phyloP scores from a whole-genome alignment of 2,113 vertebrate species.

The Atrichornis clamosus region DNA sequence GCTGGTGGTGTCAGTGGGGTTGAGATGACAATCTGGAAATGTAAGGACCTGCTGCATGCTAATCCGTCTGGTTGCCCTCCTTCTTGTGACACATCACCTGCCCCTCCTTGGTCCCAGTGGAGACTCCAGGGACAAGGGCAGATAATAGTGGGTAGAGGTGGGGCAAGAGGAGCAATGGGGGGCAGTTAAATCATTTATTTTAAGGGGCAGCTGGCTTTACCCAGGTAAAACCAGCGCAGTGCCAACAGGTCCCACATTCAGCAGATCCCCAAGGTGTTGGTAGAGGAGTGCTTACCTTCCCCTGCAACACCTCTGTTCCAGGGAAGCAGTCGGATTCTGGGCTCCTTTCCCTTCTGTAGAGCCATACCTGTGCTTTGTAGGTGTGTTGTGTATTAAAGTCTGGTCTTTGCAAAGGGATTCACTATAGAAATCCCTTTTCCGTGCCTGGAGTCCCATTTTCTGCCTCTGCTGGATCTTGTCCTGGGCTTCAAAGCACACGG shows the following conservation, averaged over 20 bases:
- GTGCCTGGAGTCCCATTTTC: background rate
- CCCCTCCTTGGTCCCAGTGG: background rate
- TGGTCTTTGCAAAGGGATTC: background rate
- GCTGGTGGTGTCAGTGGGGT: background rate
- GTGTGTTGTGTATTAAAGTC: background rate
- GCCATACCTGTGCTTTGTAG: background rate
- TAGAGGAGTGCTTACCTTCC: background rate
- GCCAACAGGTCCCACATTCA: background rate
- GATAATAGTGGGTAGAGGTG: background rate
- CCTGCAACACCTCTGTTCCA: accelerated
- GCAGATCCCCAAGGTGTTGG: background rate
- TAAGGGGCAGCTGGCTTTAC: background rate
- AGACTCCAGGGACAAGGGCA: background rate
- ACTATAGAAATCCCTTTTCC: background rate
- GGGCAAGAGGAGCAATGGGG: background rate
- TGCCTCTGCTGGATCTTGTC: background rate
- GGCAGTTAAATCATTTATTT: background rate
- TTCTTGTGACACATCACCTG: background rate
- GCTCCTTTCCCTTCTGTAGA: background rate
- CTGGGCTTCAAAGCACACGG: background rate
- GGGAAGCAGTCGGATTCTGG: background rate
- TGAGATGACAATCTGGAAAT: background rate
- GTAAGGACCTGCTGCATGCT: background rate
- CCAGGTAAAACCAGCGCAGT: background rate
- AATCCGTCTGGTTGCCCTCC: background rate